Base-by-base conservation (phyloP, 2,797 vertebrate genomes). In the Discoglossus pictus region DNA sequence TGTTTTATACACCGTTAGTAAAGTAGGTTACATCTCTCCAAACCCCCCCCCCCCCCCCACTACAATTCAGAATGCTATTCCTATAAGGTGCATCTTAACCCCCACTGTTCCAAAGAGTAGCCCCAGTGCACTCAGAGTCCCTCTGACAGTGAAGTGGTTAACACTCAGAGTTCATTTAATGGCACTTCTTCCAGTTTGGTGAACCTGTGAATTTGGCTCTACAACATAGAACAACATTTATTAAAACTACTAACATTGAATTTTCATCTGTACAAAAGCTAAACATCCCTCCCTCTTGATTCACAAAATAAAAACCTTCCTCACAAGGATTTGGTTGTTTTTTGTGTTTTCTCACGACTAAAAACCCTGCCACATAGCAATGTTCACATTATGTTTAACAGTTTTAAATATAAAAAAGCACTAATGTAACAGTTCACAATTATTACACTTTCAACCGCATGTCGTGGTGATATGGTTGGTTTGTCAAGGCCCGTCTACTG, bases 171-270 rank as follows among this genome's bases (percentile, higher is more conserved):
- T 78, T 84, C 80, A 73, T 75, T 77, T 82, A 82, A 82, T 78
- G 83, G 88, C 85, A 82, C 80, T 86, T 84, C 77, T 81, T 83
- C 78, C 79, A 76, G 76, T 82, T 76, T 74, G 76, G 79, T 85
- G 83, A 73, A 69, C 60, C 79, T 56, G 73, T 65, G 11, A 51
- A n/a, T 76, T 78, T 82, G 80, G 81, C 75, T 86, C 67, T 69
- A 71, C 81, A 52, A 78, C 84, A 80, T 79, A 64, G 65, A 72
- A 76, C 67, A 68, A 60, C 53, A 74, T 66, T 73, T 68, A 75
- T 58, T 58, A 72, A 65, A 76, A 56, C n/a, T 71, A 65, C 61
- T 76, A 76, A 75, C 62, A 62, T 73, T 53, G 23, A 63, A 34
- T 68, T 65, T 42, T 50, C 56, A 69, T 39, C 62, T 67, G n/a